phyloP scores from a whole-genome alignment of 2,888 invertebrate species.

The Hirtodrosophila alboralis region DNA sequence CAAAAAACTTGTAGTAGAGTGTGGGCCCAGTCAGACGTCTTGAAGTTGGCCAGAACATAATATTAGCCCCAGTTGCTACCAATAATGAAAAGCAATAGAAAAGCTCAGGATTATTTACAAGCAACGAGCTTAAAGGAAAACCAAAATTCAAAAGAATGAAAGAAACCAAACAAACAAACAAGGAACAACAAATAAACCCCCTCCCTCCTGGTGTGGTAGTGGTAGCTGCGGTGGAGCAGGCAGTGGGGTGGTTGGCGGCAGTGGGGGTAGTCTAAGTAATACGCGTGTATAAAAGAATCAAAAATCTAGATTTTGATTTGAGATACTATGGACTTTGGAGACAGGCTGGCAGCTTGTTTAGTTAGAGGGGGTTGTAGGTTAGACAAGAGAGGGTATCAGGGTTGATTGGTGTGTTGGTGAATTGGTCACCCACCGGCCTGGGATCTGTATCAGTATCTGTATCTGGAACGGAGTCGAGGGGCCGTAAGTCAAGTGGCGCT shows the following conservation, averaged over 20 bases:
- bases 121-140: constrained; percentile 68
- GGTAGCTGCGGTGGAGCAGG: no score
- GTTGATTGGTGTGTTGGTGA: background rate
- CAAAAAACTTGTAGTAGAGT: no score
- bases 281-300: constrained; percentile 73
- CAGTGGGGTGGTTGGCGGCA: constrained; percentile 19
- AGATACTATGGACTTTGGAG: constrained; percentile 59
- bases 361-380: background rate
- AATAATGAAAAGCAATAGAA: constrained; percentile 60
- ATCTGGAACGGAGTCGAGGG: constrained; percentile 33
- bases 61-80: constrained; percentile 22
- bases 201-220: constrained; percentile 13
- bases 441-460: constrained; percentile 48
- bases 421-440: constrained; percentile 19
- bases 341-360: constrained; percentile 38
- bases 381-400: constrained; percentile 4
- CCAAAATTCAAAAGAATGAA: constrained; percentile 59
- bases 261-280: constrained; percentile 38
- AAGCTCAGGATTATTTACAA: constrained; percentile 73
- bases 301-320: constrained; percentile 76
- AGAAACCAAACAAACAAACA: constrained; percentile 51
- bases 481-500: constrained; percentile 72
- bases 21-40: background rate
- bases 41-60: constrained; percentile 42
- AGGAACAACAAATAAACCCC: constrained; percentile 46